Base-by-base conservation (phyloP, 2,888 invertebrate genomes). In the Griposia aprilina region DNA sequence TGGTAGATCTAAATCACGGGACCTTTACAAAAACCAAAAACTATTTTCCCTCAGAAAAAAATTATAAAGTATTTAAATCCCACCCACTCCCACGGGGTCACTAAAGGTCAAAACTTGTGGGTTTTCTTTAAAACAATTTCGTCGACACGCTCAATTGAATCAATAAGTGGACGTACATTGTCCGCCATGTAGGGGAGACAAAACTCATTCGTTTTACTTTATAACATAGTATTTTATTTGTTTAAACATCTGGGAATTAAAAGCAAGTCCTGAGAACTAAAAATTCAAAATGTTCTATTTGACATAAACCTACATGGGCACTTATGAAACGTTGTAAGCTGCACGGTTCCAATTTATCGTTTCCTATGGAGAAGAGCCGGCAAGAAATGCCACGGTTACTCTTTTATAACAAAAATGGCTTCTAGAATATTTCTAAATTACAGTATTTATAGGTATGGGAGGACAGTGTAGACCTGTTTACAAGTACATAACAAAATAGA, bases 101-200 rank as follows among this genome's bases (percentile, higher is more conserved):
- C 41, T 4, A 13, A 90, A 92, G 94, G 93, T 94, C 93, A 92
- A 76, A 82, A 82, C 82, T 83, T 89, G 90, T 91, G 88, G 90
- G 91, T 92, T 94, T 94, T 93, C 92, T 94, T 92, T 91, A 93
- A 88, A 93, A 94, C 94, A 94, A 95, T 95, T 95, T 93, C 91
- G 86, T 85, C 92, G 93, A 91, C 92, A 94, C 92, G 94, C 89
- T 92, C 95, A 95, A 95, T 95, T 95, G 95, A 92, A 84, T 90
- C 92, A 91, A 91, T 93, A 90, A 94, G 88, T 88, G 87, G 88
- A 74, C 83, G 15, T 1, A 66, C 75, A 77, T 60, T 73, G 82
- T 63, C 30, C 59, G 50, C 84, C 84, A 70, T 81, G 79, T 82
- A 82, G 82, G 88, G 88, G 88, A 70, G 76, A 82, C 84, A 71